phyloP scores from a whole-genome alignment of 2,888 invertebrate species.

The Alloplasta piceator region DNA sequence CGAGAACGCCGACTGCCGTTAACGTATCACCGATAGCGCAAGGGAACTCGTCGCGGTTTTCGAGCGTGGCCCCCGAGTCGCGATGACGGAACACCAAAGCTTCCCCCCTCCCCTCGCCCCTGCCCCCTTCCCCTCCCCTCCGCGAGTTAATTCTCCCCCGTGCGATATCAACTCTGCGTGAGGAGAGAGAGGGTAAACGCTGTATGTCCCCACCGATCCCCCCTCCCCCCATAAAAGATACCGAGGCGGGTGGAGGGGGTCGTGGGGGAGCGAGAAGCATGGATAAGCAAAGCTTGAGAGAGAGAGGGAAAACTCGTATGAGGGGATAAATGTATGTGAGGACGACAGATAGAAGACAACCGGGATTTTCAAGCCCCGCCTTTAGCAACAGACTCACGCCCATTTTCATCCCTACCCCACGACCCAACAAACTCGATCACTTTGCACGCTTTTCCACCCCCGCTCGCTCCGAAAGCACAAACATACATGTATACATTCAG shows the following conservation, averaged over 20 bases:
- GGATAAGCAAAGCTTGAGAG: background rate
- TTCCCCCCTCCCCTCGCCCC: slow-evolving; percentile 22
- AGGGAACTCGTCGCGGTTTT: slow-evolving; percentile 67
- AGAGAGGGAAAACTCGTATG: slow-evolving; percentile 40
- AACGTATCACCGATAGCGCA: slow-evolving; percentile 79
- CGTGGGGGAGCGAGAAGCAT: slow-evolving; percentile 17
- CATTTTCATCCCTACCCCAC: slow-evolving; percentile 60
- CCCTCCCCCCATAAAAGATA: background rate
- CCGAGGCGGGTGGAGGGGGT: slow-evolving; percentile 16
- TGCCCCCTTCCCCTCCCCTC: slow-evolving; percentile 27
- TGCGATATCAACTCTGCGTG: too few relatives aligned
- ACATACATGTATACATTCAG: slow-evolving; percentile 26
- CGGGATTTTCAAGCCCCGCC: slow-evolving; percentile 80
- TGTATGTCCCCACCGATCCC: background rate
- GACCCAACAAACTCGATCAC: slow-evolving; percentile 28
- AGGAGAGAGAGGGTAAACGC: slow-evolving; percentile 35
- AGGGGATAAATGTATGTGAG: slow-evolving; percentile 11
- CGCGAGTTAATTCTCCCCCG: slow-evolving; percentile 14
- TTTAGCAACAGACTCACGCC: slow-evolving; percentile 59
- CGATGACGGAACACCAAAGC: slow-evolving; percentile 77
- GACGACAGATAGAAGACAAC: slow-evolving; percentile 69
- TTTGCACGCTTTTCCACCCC: slow-evolving; percentile 44
- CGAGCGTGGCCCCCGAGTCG: slow-evolving; percentile 49
- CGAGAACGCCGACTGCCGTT: slow-evolving; percentile 80
- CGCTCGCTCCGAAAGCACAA: slow-evolving; percentile 53